phyloP scores from a whole-genome alignment of 2,888 invertebrate genomes.

The Steinernema hermaphroditum region DNA sequence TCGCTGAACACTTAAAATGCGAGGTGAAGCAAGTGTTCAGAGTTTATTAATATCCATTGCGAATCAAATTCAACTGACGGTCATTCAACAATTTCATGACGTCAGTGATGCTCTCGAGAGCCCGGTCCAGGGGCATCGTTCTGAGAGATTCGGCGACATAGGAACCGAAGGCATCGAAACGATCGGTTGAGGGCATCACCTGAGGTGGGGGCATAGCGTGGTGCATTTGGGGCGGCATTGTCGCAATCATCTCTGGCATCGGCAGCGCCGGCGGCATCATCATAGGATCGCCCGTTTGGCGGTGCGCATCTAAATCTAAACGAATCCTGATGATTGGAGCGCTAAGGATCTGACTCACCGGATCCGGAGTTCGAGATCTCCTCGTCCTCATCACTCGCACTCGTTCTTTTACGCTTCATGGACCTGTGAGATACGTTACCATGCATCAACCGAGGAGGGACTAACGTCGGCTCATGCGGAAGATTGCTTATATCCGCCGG shows the following conservation, averaged over 20 bases:
- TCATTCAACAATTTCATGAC: constrained; percentile 5
- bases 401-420: no score
- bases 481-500: not conserved
- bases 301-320: not conserved
- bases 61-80: not conserved
- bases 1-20: constrained; percentile 1
- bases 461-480: not conserved
- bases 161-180: constrained; percentile 1
- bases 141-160: not conserved
- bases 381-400: constrained; percentile 7
- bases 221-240: no score
- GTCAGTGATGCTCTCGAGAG: not conserved
- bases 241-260: no score
- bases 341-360: not conserved
- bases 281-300: not conserved
- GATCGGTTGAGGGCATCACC: not conserved
- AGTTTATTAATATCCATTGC: constrained; percentile 12
- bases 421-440: not conserved
- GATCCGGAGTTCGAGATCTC: constrained; percentile 9
- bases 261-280: not conserved
- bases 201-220: no score
- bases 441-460: not conserved
- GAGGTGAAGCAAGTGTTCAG: not conserved
- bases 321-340: not conserved
- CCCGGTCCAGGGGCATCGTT: not conserved